Conservation (phyloP, 1,140 invertebrate species). For the Papilio machaon region DNA sequence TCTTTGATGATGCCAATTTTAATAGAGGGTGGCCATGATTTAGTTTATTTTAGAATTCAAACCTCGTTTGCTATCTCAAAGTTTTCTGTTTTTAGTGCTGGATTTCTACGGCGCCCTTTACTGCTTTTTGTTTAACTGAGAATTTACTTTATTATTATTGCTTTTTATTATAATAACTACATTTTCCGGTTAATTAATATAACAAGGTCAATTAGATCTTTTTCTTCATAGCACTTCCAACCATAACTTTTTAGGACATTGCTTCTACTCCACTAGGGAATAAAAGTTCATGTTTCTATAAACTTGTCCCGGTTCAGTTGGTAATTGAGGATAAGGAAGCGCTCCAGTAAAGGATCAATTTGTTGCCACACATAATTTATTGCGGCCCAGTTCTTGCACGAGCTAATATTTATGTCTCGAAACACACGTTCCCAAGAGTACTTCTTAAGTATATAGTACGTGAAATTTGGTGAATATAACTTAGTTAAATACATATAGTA, state of each 20-base stretch:
- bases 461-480: too few relatives aligned
- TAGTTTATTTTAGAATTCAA: not conserved
- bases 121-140: too few relatives aligned
- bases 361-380: conserved; percentile 22
- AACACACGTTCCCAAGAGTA: conserved; percentile 9
- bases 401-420: not conserved
- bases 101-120: too few relatives aligned
- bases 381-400: conserved; percentile 14
- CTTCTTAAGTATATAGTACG: not conserved
- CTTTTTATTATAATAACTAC: not conserved
- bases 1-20: not conserved
- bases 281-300: not conserved
- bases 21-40: not conserved
- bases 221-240: not conserved
- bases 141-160: not conserved
- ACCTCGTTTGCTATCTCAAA: too few relatives aligned
- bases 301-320: conserved; percentile 14
- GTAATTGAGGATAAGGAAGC: conserved; percentile 35
- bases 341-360: conserved; percentile 3
- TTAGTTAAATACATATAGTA: too few relatives aligned
- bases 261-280: not conserved
- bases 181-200: not conserved
- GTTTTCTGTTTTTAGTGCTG: too few relatives aligned
- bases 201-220: too few relatives aligned
- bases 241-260: not conserved